These are phyloP conservation scores for Oreochromis niloticus DNA, from an alignment of 2,113 vertebrate genomes.

Conservation along the genomic window DNA sequence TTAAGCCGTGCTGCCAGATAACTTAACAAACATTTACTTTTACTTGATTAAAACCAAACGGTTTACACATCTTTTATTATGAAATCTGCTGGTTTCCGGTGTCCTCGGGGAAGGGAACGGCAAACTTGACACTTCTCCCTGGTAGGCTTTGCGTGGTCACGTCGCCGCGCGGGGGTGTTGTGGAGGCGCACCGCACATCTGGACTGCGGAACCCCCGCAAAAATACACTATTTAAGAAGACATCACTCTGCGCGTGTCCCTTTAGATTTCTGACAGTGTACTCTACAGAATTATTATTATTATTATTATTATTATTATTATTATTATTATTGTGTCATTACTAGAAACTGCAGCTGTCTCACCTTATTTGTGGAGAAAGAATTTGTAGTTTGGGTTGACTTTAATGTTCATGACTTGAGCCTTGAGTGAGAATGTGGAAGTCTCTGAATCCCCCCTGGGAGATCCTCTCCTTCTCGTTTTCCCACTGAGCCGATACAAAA, in stretches of 20 bases:
- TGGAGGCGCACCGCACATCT: conserved; percentile 62
- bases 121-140: neutral
- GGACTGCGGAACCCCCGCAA: conserved; percentile 46
- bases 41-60: neutral
- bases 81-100: neutral
- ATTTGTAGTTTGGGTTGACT: neutral
- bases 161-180: conserved; percentile 53
- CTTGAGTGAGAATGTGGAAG: neutral
- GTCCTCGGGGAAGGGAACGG: neutral
- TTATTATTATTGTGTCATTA: neutral
- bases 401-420: neutral
- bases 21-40: neutral
- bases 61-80: conserved; percentile 17
- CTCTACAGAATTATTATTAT: neutral
- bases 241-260: neutral
- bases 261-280: neutral
- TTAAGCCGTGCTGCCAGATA: neutral
- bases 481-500: neutral
- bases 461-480: neutral
- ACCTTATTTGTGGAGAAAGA: neutral
- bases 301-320: neutral
- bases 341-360: neutral
- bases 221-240: neutral
- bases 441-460: neutral
- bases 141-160: conserved; percentile 47